A percentile compares a stretch with the other conserved stretches of the same genome.
Conservation (phyloP, 2,113 vertebrate species). For the Oenanthe oenanthe region DNA sequence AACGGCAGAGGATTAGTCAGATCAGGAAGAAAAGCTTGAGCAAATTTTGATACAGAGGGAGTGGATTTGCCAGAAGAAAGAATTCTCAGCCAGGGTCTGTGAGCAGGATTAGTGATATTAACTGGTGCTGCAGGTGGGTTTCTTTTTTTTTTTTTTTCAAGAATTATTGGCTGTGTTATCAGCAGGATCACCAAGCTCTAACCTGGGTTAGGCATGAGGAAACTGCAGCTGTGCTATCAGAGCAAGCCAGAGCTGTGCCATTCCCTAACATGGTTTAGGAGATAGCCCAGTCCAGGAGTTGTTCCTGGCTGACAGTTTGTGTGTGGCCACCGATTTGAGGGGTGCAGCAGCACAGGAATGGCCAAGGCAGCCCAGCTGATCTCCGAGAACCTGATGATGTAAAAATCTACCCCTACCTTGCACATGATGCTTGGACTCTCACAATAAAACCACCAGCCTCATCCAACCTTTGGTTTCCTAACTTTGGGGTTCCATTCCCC, state of each 20-base stretch:
- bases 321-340: not conserved
- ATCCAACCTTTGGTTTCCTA: not conserved
- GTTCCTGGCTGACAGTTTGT: not conserved
- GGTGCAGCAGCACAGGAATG: not conserved
- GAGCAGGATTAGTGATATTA: not conserved
- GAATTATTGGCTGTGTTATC: not conserved
- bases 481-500: not conserved
- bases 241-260: not conserved
- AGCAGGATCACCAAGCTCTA: not conserved
- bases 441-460: not conserved
- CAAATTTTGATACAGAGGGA: not conserved
- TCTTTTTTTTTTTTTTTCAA: not conserved
- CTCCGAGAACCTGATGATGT: not conserved
- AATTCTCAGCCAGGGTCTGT: not conserved
- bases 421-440: fast-evolving
- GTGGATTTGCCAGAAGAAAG: not conserved
- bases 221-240: not conserved
- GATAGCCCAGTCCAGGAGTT: not conserved
- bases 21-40: not conserved
- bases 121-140: not conserved
- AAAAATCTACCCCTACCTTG: not conserved
- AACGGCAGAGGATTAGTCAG: not conserved
- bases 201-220: not conserved
- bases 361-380: not conserved
- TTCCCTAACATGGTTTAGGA: not conserved